phyloP scores from a whole-genome alignment of 2,113 vertebrate genomes.

The Strix aluco region DNA sequence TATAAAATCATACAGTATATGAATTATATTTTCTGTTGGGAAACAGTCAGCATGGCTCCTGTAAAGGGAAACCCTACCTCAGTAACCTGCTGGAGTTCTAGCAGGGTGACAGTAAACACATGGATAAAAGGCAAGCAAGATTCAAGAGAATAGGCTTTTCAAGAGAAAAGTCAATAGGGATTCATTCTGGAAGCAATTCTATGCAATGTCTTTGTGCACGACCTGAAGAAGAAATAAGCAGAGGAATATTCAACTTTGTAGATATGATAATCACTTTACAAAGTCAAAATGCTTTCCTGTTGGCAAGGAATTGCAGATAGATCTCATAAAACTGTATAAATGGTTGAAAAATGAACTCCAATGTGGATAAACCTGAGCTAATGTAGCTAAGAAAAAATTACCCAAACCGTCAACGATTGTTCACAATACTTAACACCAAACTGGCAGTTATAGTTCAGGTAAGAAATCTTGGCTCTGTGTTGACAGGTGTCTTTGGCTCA shows the following conservation, averaged over 20 bases:
- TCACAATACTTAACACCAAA: background rate
- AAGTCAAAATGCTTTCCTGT: background rate
- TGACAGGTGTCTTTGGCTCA: background rate
- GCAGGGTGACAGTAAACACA: background rate
- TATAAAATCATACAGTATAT: background rate
- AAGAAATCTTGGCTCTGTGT: background rate
- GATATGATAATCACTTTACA: background rate
- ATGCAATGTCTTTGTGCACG: background rate
- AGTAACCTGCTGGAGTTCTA: background rate
- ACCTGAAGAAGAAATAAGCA: background rate
- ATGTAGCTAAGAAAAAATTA: background rate
- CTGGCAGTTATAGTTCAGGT: background rate
- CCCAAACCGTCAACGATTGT: background rate
- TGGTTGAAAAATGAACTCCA: rapidly evolving
- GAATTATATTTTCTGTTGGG: background rate
- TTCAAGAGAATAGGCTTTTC: background rate
- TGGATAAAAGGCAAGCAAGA: background rate
- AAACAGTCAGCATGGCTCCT: background rate
- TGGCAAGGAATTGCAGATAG: background rate
- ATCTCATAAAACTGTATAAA: background rate
- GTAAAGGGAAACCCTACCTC: background rate
- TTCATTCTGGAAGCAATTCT: background rate
- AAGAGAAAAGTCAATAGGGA: background rate
- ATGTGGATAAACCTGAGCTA: background rate
- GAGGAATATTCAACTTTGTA: background rate